phyloP scores from a whole-genome alignment of 23 tunicate species.

The Halocynthia roretzi region DNA sequence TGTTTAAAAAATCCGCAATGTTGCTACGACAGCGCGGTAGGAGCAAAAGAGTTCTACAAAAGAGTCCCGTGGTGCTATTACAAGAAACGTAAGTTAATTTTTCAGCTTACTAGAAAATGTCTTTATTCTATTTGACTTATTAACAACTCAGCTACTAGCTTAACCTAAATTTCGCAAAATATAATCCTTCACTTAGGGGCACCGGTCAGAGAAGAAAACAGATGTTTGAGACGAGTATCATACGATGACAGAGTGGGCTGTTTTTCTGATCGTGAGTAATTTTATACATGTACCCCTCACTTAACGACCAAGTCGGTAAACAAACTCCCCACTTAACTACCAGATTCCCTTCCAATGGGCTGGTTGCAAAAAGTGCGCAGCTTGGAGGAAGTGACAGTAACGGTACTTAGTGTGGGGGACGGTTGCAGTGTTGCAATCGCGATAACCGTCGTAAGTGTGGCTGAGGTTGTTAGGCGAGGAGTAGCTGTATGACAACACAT shows the following conservation, averaged over 20 bases:
- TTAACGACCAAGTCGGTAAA: too few species aligned
- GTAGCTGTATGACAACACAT: too few species aligned
- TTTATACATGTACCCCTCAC: background rate
- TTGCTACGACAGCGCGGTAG: constrained; percentile 70
- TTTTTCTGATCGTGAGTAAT: constrained; percentile 7
- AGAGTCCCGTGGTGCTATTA: constrained; percentile 80
- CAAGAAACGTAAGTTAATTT: constrained; percentile 45
- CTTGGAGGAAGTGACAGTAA: too few species aligned
- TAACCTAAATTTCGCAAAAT: background rate
- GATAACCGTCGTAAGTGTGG: too few species aligned
- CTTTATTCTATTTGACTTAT: background rate
- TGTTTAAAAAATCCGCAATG: constrained; percentile 65
- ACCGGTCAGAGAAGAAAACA: constrained; percentile 20
- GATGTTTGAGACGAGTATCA: constrained; percentile 10
- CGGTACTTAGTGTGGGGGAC: too few species aligned
- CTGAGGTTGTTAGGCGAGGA: too few species aligned
- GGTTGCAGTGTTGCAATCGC: too few species aligned
- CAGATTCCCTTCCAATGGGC: too few species aligned
- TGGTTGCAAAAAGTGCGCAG: too few species aligned
- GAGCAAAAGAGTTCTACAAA: background rate
- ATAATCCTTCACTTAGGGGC: constrained; percentile 12
- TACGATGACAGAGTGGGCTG: constrained; percentile 29
- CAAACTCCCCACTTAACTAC: too few species aligned
- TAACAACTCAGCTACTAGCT: too few species aligned
- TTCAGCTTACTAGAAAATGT: background rate